Percentiles rank a stretch among this genome's conserved stretches.
phyloP scores from a whole-genome alignment of 2,797 vertebrate species.

The Distichodus sexfasciatus region DNA sequence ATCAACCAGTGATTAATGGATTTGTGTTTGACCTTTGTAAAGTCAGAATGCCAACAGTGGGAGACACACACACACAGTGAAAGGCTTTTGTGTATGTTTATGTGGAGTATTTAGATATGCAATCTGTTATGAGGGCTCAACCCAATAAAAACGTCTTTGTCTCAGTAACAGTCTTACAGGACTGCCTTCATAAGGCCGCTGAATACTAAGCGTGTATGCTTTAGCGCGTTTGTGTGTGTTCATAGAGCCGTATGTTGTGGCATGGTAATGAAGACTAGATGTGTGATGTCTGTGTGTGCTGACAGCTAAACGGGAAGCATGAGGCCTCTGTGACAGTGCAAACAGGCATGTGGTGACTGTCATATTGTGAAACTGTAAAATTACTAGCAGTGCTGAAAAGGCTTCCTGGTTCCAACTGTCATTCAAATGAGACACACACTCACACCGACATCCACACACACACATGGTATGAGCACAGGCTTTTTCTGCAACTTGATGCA shows the following conservation, averaged over 20 bases:
- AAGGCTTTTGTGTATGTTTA: constrained; percentile 24
- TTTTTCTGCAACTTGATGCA: background rate
- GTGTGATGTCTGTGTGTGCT: too few relatives aligned
- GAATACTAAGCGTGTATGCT: constrained; percentile 36
- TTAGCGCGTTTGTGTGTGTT: background rate
- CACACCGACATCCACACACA: background rate
- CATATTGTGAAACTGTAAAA: constrained; percentile 9
- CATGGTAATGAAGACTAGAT: constrained; percentile 10
- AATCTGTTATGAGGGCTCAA: background rate
- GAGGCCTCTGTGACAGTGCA: background rate
- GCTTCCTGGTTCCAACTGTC: constrained; percentile 30
- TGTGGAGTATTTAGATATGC: background rate
- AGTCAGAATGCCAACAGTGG: constrained; percentile 9
- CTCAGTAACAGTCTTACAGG: constrained; percentile 3
- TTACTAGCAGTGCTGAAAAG: constrained; percentile 3
- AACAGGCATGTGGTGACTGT: constrained; percentile 1
- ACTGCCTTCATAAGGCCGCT: constrained; percentile 13
- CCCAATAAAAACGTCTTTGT: constrained; percentile 6
- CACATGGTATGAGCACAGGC: background rate
- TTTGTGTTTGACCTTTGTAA: constrained; percentile 21
- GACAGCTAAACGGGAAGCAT: background rate
- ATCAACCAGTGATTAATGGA: constrained; percentile 26
- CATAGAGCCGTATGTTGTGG: background rate
- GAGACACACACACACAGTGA: background rate
- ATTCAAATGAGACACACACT: background rate